Evolutionary conservation across 2,888 invertebrate genomes (phyloP).

Genomic region (Abscondita cerata): DNA sequence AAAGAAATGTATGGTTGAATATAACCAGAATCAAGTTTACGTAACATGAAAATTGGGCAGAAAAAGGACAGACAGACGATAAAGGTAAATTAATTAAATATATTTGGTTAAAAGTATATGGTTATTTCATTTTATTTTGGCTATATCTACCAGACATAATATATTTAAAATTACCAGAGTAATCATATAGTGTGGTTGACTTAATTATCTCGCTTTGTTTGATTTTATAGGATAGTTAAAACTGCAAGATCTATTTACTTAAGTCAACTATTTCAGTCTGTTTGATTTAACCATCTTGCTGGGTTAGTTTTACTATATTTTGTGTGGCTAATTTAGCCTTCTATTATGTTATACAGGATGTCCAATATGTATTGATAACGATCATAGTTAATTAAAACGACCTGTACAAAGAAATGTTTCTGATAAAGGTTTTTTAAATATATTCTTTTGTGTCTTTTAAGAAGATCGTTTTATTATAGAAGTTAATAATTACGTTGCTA

Average conservation of each 20-base stretch:
- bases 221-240: background rate
- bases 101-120: too few relatives aligned
- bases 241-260: background rate
- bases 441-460: too few relatives aligned
- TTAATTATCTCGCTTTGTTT: background rate
- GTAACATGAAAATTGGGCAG: background rate
- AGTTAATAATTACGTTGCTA: too few relatives aligned
- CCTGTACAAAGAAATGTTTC: too few relatives aligned
- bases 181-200: background rate
- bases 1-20: background rate
- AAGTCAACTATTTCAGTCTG: background rate
- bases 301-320: background rate
- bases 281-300: background rate
- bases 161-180: background rate
- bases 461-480: too few relatives aligned
- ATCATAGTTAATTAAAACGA: too few relatives aligned
- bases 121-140: background rate
- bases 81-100: constrained; percentile 1
- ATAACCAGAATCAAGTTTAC: background rate
- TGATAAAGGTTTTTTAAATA: too few relatives aligned
- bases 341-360: too few relatives aligned
- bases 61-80: constrained; percentile 1
- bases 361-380: too few relatives aligned
- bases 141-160: background rate
- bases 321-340: background rate